Evolutionary conservation across 2,113 vertebrate genomes (phyloP).

Genomic region (Nothoprocta pentlandii): DNA sequence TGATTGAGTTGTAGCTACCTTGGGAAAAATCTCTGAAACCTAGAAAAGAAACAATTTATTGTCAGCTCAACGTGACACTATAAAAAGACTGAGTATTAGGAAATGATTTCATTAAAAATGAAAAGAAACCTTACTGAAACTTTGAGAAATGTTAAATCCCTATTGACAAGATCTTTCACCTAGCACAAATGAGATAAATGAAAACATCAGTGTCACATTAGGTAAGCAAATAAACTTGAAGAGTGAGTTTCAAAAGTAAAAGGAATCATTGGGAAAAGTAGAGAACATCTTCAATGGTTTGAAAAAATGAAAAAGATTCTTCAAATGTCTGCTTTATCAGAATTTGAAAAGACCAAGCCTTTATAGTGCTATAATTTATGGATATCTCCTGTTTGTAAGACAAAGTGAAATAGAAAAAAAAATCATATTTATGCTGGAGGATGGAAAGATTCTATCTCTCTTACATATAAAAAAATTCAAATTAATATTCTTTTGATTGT

Average conservation of each 20-base stretch:
- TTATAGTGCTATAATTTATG: conserved; percentile 61
- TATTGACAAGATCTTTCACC: conserved; percentile 58
- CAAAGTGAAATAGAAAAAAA: conserved; percentile 59
- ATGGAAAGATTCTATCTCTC: conserved; percentile 15
- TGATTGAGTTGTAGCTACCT: conserved; percentile 45
- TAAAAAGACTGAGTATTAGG: conserved; percentile 53
- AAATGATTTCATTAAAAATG: conserved; percentile 60
- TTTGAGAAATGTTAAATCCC: conserved; percentile 58
- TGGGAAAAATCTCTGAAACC: conserved; percentile 50
- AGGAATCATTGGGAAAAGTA: conserved; percentile 42
- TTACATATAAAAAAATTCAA: conserved; percentile 26
- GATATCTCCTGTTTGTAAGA: conserved; percentile 58
- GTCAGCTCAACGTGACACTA: conserved; percentile 37
- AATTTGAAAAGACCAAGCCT: conserved; percentile 54
- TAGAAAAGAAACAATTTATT: conserved; percentile 52
- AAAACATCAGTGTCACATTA: conserved; percentile 67
- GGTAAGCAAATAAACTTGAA: conserved; percentile 60
- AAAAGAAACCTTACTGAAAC: conserved; percentile 45
- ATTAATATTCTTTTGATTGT: conserved; percentile 17
- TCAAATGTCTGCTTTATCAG: conserved; percentile 50
- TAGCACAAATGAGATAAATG: conserved; percentile 49
- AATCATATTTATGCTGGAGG: conserved; percentile 31
- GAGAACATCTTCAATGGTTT: conserved; percentile 40
- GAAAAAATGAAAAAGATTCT: conserved; percentile 62
- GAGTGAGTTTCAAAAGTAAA: conserved; percentile 52